These are phyloP conservation scores for Magallana nippona DNA, from an alignment of 2,888 invertebrate species.

Conservation along the genomic window DNA sequence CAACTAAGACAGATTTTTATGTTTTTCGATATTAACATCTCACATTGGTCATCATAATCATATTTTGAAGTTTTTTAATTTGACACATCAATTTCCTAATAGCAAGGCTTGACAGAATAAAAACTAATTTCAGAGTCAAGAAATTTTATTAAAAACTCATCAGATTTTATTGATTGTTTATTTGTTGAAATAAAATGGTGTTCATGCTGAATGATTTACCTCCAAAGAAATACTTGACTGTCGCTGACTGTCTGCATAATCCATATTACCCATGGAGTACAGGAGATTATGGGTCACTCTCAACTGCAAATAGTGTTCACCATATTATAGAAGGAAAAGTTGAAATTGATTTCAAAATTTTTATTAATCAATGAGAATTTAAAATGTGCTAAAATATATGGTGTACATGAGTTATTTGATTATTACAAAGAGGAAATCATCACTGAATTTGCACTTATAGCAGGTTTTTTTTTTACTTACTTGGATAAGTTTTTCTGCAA, in stretches of 20 bases:
- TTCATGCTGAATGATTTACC: slow-evolving; percentile 61
- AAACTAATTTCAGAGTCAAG: no score
- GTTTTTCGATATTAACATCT: no score
- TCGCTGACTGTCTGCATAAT: slow-evolving; percentile 79
- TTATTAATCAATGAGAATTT: neutral
- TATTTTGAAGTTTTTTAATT: no score
- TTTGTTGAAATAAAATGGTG: no score
- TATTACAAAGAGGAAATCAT: neutral
- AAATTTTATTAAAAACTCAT: no score
- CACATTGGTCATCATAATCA: no score
- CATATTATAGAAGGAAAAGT: no score
- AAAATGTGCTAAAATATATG: neutral
- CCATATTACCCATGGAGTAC: slow-evolving; percentile 79
- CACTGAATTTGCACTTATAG: no score
- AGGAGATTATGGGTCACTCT: slow-evolving; percentile 78
- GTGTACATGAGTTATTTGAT: neutral
- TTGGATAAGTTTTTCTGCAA: slow-evolving; percentile 77
- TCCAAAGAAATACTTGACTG: slow-evolving; percentile 79
- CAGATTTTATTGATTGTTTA: no score
- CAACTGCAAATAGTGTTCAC: slow-evolving; percentile 59
- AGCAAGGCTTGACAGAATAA: no score
- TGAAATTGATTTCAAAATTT: no score
- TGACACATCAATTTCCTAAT: no score
- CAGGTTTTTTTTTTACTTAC: slow-evolving; percentile 54
- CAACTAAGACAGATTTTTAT: neutral